Conservation (phyloP, 2,888 invertebrate species). For the Ephialtes manifestator region DNA sequence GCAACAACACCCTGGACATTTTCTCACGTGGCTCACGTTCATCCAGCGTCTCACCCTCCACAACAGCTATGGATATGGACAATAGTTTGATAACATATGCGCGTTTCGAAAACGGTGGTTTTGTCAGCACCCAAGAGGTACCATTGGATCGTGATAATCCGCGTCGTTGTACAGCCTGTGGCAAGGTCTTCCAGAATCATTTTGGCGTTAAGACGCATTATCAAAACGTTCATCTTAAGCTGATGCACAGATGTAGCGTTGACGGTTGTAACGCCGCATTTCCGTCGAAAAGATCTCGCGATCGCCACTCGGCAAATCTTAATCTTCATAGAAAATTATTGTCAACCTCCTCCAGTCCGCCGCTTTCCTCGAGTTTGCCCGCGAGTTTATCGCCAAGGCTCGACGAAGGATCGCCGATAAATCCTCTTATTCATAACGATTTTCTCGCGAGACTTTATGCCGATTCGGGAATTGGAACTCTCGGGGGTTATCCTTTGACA, state of each 20-base stretch:
- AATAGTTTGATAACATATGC: slow-evolving; percentile 88
- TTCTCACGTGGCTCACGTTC: slow-evolving; percentile 85
- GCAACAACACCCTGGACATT: slow-evolving; percentile 81
- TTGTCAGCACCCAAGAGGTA: slow-evolving; percentile 92
- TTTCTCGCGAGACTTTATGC: slow-evolving; percentile 93
- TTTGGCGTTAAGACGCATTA: slow-evolving; percentile 98
- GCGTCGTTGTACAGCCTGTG: slow-evolving; percentile 95
- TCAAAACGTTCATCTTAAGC: slow-evolving; percentile 97
- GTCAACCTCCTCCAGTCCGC: slow-evolving; percentile 89
- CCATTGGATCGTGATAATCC: slow-evolving; percentile 97
- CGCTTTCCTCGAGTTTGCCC: slow-evolving; percentile 85
- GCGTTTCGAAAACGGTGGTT: slow-evolving; percentile 91
- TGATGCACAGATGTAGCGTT: slow-evolving; percentile 97
- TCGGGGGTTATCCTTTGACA: slow-evolving; percentile 85
- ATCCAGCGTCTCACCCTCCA: slow-evolving; percentile 85
- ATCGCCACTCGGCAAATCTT: slow-evolving; percentile 96
- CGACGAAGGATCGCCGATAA: slow-evolving; percentile 85
- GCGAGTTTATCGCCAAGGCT: slow-evolving; percentile 87
- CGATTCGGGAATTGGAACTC: slow-evolving; percentile 87
- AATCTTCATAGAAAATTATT: slow-evolving; percentile 96
- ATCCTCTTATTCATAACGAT: slow-evolving; percentile 91
- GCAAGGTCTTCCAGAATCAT: slow-evolving; percentile 96
- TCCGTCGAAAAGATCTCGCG: slow-evolving; percentile 96
- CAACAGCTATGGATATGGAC: slow-evolving; percentile 85
- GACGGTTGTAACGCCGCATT: slow-evolving; percentile 98